Evolutionary conservation across 2,888 invertebrate species (phyloP), one percentile per base, ranked within the genome.

Genomic region (Orchesella flavescens): DNA sequence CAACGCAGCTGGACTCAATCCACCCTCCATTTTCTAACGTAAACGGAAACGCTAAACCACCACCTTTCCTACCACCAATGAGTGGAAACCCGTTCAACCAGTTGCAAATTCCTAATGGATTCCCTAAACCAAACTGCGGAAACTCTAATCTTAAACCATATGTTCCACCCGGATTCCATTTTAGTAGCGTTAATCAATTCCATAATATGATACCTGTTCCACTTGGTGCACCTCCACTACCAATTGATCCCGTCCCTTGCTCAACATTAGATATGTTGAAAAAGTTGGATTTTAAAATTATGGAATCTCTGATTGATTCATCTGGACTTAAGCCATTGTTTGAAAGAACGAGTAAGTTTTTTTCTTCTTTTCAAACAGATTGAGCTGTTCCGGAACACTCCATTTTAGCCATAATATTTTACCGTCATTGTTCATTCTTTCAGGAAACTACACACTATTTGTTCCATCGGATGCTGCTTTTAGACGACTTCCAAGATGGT

Each of bases 371-470:
- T 3, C n/a, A 68, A 17, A 24, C n/a, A 19, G 0, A 17, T 49
- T 19, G n/a, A 68, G 34, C 34, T 46, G 53, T 53, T 53, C 10
- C 53, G 7, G 34, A 34, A 34, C 34, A 4, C 7, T 34, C 34
- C 34, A 7, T n/a, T n/a, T n/a, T n/a, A n/a, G n/a, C n/a, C n/a
- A 34, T 7, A 49, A 49, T 10, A 49, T 49, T 15, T 49, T 49
- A 49, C 12, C 10, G 49, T 7, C 49, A 12, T 49, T 49, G n/a
- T n/a, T 15, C 49, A 49, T 49, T 49, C 10, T 12, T 82, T 44
- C 71, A 88, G 88, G 43, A 53, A 85, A 85, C 61, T 88, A 87
- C 83, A 88, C 88, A 4, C 76, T 88, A 15, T 87, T 88, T 66
- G 85, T 85, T 15, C 88, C 88, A 1, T 86, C 85, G 17, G 88